A percentile compares a stretch with the other conserved stretches of the same genome.
Evolutionary conservation across 2,113 vertebrate genomes (phyloP).

Genomic region (Telmatochromis bifrenatus): DNA sequence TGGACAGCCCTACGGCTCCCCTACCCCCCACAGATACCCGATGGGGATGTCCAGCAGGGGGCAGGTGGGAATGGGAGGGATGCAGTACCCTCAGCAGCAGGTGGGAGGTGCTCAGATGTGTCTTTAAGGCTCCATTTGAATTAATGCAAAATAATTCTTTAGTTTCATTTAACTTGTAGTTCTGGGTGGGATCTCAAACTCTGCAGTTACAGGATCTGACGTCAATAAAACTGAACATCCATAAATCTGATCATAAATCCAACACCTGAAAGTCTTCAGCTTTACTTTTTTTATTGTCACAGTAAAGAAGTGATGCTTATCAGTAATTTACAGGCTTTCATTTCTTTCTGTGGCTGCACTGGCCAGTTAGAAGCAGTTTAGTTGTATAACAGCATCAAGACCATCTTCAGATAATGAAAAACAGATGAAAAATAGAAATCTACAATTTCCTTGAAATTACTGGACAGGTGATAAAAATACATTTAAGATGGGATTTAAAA

Average conservation of each 20-base stretch:
- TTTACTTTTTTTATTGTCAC: not conserved
- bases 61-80: conserved; percentile 79
- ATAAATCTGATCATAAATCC: not conserved
- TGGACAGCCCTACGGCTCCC: conserved; percentile 79
- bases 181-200: not conserved
- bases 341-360: not conserved
- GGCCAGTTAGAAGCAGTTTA: not conserved
- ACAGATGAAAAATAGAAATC: not conserved
- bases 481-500: not conserved
- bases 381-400: not conserved
- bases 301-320: not conserved
- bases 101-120: conserved; percentile 44
- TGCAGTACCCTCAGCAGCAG: conserved; percentile 93
- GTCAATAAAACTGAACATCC: not conserved
- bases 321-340: not conserved
- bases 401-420: not conserved
- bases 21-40: conserved; percentile 83
- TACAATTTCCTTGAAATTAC: not conserved
- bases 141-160: not conserved
- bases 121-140: not conserved
- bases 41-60: conserved; percentile 82
- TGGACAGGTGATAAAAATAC: not conserved
- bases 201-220: not conserved
- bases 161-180: not conserved
- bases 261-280: not conserved